Evolutionary conservation across 1,140 invertebrate genomes (phyloP).

Genomic region (Copidosoma floridanum): DNA sequence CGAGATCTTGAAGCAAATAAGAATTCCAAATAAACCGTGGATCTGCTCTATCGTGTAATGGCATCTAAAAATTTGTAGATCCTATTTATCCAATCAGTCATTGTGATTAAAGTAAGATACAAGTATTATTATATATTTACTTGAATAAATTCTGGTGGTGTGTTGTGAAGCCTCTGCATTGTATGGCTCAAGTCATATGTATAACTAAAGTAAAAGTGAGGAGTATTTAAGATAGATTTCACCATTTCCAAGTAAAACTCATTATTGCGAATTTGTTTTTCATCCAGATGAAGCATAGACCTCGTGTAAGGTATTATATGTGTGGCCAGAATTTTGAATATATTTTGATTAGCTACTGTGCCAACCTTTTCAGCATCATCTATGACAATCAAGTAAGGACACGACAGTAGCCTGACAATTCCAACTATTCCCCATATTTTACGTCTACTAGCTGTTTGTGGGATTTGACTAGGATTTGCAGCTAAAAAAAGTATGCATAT

Average conservation of each 20-base stretch:
- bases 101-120: conserved; percentile 6
- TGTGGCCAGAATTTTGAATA: conserved; percentile 81
- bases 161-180: conserved; percentile 84
- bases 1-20: conserved; percentile 70
- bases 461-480: conserved; percentile 61
- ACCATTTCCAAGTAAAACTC: conserved; percentile 79
- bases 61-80: conserved; percentile 55
- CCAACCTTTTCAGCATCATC: conserved; percentile 84
- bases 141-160: conserved; percentile 80
- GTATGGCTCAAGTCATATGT: conserved; percentile 92
- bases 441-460: conserved; percentile 63
- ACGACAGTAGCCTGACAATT: conserved; percentile 79
- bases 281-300: conserved; percentile 80
- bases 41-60: conserved; percentile 77
- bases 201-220: conserved; percentile 89
- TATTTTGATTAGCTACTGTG: conserved; percentile 78
- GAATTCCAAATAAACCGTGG: conserved; percentile 92
- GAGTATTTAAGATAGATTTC: conserved; percentile 73
- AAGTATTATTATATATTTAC: conserved; percentile 35
- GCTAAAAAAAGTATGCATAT: conserved; percentile 42
- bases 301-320: conserved; percentile 86
- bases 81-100: neutral
- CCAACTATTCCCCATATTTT: conserved; percentile 89
- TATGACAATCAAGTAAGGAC: conserved; percentile 87
- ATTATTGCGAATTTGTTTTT: conserved; percentile 77